Conservation (phyloP, 2,797 vertebrate genomes). For the Catamblyrhynchus diadema region DNA sequence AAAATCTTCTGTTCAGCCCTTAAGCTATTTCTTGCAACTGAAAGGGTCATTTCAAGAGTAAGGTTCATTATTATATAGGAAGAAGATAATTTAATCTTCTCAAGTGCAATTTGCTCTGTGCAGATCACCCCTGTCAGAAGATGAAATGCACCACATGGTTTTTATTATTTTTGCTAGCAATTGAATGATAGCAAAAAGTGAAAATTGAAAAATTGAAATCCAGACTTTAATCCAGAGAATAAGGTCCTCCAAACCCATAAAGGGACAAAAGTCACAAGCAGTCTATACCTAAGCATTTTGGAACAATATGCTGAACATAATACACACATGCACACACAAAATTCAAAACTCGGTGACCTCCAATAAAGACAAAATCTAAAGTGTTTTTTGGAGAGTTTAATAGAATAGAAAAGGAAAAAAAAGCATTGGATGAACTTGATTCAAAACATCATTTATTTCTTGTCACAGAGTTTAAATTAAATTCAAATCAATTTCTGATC, state of each 20-base stretch:
- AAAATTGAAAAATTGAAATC: background rate
- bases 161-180: background rate
- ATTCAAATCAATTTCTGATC: constrained; percentile 8
- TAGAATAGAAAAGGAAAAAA: background rate
- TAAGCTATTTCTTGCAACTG: background rate
- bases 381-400: background rate
- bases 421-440: background rate
- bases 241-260: background rate
- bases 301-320: background rate
- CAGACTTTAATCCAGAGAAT: background rate
- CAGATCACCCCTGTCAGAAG: background rate
- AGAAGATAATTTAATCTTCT: constrained; percentile 24
- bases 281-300: background rate
- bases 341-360: background rate
- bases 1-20: background rate
- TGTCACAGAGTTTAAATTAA: background rate
- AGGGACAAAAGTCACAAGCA: background rate
- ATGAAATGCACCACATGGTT: background rate
- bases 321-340: background rate
- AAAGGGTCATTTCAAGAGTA: background rate
- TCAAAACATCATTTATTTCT: background rate
- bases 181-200: background rate
- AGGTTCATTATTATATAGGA: background rate
- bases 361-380: background rate
- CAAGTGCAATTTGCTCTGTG: background rate